phyloP scores from a whole-genome alignment of 2,888 invertebrate species.

The Heliothis peltigera region DNA sequence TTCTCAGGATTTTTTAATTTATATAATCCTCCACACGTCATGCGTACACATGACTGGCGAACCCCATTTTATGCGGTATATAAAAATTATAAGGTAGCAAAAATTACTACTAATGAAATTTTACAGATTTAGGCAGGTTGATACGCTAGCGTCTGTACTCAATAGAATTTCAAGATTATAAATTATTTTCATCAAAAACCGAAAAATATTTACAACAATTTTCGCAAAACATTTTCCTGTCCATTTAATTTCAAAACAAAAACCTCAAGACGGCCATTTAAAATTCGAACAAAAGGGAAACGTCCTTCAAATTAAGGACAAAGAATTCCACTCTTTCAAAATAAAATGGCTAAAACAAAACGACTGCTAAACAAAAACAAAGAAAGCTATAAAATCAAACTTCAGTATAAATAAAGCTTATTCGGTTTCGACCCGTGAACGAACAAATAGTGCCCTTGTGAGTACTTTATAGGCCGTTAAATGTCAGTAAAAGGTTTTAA shows the following conservation, averaged over 20 bases:
- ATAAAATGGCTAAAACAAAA: conserved; percentile 42
- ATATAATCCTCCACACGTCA: no score
- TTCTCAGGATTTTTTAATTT: no score
- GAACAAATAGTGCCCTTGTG: conserved; percentile 78
- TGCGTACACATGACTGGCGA: no score
- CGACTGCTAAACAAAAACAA: conserved; percentile 67
- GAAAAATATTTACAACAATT: neutral
- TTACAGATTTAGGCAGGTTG: no score
- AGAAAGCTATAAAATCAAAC: conserved; percentile 70
- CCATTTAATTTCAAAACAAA: conserved; percentile 24
- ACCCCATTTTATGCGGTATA: no score
- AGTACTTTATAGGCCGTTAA: conserved; percentile 84
- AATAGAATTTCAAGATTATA: no score
- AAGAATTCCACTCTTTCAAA: conserved; percentile 46
- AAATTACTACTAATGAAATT: no score
- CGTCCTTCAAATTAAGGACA: conserved; percentile 38
- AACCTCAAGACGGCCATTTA: conserved; percentile 16
- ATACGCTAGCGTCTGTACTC: no score
- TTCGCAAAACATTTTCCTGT: conserved; percentile 19
- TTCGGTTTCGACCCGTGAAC: conserved; percentile 62
- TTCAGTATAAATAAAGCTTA: conserved; percentile 71
- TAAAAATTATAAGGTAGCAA: no score
- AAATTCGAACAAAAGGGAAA: conserved; percentile 39
- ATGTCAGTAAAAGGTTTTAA: conserved; percentile 83
- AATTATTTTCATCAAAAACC: neutral